A percentile compares a stretch with the other conserved stretches of the same genome.
Conservation (phyloP, 2,797 vertebrate species). For the Macrochelys suwanniensis region DNA sequence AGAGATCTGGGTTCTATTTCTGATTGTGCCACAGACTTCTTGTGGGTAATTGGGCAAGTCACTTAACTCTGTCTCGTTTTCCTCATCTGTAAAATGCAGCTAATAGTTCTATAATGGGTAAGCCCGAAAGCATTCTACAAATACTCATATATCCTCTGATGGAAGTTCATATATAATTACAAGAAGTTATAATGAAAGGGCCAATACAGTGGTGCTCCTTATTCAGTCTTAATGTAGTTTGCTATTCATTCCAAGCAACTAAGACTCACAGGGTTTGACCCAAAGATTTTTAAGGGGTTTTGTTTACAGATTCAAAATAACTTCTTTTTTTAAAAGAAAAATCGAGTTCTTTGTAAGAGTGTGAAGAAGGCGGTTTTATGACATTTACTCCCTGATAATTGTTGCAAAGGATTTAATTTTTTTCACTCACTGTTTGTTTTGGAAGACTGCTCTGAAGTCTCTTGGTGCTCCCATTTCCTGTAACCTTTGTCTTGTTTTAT, state of each 20-base stretch:
- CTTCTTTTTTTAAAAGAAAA: neutral
- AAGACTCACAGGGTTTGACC: neutral
- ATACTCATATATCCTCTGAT: neutral
- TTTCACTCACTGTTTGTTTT: slow-evolving; percentile 56
- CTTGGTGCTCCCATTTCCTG: slow-evolving; percentile 75
- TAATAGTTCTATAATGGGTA: neutral
- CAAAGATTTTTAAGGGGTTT: neutral
- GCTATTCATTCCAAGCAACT: neutral
- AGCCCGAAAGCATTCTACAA: neutral
- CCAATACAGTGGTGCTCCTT: neutral
- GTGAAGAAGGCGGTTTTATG: slow-evolving; percentile 23
- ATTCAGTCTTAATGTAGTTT: neutral
- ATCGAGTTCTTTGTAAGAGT: neutral
- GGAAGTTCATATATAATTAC: neutral
- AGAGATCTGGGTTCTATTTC: slow-evolving; percentile 63
- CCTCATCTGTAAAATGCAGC: neutral
- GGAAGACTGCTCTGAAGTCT: slow-evolving; percentile 58
- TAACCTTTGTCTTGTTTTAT: slow-evolving; percentile 73
- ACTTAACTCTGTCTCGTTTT: neutral
- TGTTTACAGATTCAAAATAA: neutral
- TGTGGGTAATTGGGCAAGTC: slow-evolving; percentile 41
- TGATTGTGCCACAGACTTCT: slow-evolving; percentile 63
- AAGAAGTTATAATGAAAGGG: neutral
- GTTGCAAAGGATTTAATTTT: slow-evolving; percentile 36
- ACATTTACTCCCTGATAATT: slow-evolving; percentile 3